Base-by-base conservation (phyloP, 1,140 invertebrate species). In the Trichonephila clavipes region DNA sequence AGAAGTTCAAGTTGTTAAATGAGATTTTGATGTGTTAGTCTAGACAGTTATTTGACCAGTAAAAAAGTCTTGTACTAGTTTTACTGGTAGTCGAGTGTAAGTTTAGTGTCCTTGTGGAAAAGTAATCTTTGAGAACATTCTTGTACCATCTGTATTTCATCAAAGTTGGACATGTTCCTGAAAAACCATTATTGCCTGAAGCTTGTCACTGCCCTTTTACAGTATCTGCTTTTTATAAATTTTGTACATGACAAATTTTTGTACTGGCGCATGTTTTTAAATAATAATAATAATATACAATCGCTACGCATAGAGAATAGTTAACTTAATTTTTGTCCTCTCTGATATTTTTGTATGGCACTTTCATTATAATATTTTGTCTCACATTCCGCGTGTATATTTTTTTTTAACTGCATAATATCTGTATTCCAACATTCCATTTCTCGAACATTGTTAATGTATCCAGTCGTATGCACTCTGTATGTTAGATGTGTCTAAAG, bases 181-280 rank as follows among this genome's bases (percentile, higher is more conserved):
- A 44, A 51, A 90, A 83, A 83, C 77, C 82, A 92, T 69, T 77
- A 92, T 86, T 92, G 90, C 90, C 90, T 92, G 61, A 92, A 92
- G 82, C 90, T 64, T 66, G 40, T 58, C 90, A 92, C 90, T 92
- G 90, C 90, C 90, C 34, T 10, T 86, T 61, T 86, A 59, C 59
- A 86, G 72, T 62, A 83, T 91, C 77, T 64, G 77, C 89, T 83
- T 81, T 82, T 62, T 91, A 51, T 83, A 88, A 44, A 16, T 58
- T 69, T 87, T 87, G 58, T 87, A 87, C 59, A 62, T 24, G 16
- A 87, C 14, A 28, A 19, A 19, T 7, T 77, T 77, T 77, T 77
- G 28, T 77, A 77, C 72, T 77, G 72, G 34, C 72, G 59, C 51
- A 90, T 81, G 24, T 24, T 90, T 90, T 81, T 72, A 69, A 28